A percentile compares a stretch with the other conserved stretches of the same genome.
Conservation (phyloP, 2,113 vertebrate species). For the Rallus limicola region DNA sequence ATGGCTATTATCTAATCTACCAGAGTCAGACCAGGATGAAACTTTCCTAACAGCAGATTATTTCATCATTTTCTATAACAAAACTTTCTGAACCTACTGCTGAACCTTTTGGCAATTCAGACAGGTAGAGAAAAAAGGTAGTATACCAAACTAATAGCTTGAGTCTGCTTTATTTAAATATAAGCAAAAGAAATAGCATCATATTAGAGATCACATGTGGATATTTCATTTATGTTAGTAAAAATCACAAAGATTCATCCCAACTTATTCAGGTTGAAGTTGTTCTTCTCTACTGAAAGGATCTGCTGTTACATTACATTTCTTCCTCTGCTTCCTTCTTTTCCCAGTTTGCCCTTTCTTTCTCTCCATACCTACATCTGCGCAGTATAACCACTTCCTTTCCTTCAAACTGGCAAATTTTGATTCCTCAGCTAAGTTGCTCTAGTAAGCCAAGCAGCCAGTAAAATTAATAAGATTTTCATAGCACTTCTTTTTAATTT, state of each 20-base stretch:
- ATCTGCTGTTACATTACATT: neutral
- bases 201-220: neutral
- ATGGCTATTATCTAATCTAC: neutral
- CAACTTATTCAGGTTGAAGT: neutral
- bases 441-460: neutral
- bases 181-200: neutral
- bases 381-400: neutral
- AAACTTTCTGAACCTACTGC: neutral
- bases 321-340: neutral
- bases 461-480: conserved; percentile 20
- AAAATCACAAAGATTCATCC: neutral
- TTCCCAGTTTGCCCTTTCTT: neutral
- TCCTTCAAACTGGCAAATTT: neutral
- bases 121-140: neutral
- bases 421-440: neutral
- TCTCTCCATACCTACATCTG: neutral
- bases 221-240: neutral
- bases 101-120: neutral
- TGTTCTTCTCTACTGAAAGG: neutral
- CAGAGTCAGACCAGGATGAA: neutral
- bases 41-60: neutral
- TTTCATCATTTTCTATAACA: neutral
- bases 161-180: neutral
- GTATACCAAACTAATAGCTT: neutral
- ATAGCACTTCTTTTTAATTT: neutral